Evolutionary conservation across 2,888 invertebrate species (phyloP), one percentile per base, ranked within the genome.

Genomic region (Aphidoletes aphidimyza): DNA sequence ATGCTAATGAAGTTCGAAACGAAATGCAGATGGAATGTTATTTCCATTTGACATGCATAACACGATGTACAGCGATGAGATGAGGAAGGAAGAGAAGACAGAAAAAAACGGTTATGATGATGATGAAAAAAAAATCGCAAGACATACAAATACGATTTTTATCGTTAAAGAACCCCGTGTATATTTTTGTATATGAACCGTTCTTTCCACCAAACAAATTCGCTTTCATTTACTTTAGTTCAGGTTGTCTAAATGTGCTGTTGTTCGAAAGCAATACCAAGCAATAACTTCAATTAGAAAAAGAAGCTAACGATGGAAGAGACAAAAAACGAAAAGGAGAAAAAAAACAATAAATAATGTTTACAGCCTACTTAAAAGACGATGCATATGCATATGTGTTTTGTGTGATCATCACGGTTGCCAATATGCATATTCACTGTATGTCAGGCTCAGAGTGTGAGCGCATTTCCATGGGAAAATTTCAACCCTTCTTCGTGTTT

Each of bases 391-490:
- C 81, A 81, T 81, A 81, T 81, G 17, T 34, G 78, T 5, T 47
- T 78, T 6, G 36, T 81, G 81, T 81, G 81, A 81, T 81, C 81
- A 81, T 37, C 78, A 78, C 14, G 37, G 30, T 69, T 34, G 34
- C 30, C 69, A 37, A 37, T 81, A 81, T 81, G 81, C 81, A 81
- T 81, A 81, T 37, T 37, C 81, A n/a, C 37, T n/a, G n/a, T n/a
- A n/a, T n/a, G n/a, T n/a, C n/a, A n/a, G n/a, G 81, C 54, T n/a
- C 9, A 47, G 78, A 11, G n/a, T n/a, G n/a, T n/a, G 81, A 81
- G 81, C 81, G 37, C 37, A 81, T 59, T 84, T 84, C 69, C 84
- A 84, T 84, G 84, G 83, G 84, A 84, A 84, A 84, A 84, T 83
- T 37, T 54, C 36, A 47, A 81, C 84, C 84, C 83, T 84, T 83